Conservation (phyloP, 1,140 invertebrate species). For the Trypoxylus dichotomus region DNA sequence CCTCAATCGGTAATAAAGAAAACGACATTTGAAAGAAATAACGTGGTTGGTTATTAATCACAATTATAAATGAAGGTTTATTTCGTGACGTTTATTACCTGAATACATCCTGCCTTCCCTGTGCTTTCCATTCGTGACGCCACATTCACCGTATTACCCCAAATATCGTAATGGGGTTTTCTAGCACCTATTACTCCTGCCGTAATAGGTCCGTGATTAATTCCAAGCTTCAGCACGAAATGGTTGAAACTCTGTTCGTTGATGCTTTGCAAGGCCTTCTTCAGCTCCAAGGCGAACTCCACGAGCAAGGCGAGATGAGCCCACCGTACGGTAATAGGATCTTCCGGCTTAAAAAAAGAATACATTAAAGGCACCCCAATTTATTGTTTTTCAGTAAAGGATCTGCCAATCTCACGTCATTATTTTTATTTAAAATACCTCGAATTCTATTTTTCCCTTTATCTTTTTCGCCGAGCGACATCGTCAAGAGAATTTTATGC, state of each 20-base stretch:
- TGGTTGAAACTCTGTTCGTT: constrained; percentile 96
- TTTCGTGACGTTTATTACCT: constrained; percentile 61
- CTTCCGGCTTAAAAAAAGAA: constrained; percentile 61
- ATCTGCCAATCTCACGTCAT: too few relatives aligned
- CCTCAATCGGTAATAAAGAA: too few relatives aligned
- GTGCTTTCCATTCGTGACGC: constrained; percentile 96
- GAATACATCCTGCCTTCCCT: constrained; percentile 91
- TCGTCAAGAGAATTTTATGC: background rate
- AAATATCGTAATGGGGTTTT: constrained; percentile 96
- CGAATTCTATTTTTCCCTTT: background rate
- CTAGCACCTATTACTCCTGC: constrained; percentile 92
- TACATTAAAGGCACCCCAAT: background rate
- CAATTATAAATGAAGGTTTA: too few relatives aligned
- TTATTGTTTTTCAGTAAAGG: too few relatives aligned
- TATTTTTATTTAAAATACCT: constrained; percentile 10
- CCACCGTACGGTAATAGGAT: constrained; percentile 75
- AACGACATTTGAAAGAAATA: too few relatives aligned
- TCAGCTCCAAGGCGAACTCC: constrained; percentile 88
- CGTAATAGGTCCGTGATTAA: constrained; percentile 94
- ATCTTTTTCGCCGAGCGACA: background rate
- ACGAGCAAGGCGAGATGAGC: constrained; percentile 81
- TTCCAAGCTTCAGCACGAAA: constrained; percentile 92
- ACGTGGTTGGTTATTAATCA: too few relatives aligned
- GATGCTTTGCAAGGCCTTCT: constrained; percentile 84
- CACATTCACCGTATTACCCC: constrained; percentile 95